A percentile compares a stretch with the other conserved stretches of the same genome.
These are phyloP conservation scores for Synanthedon vespiformis DNA, from an alignment of 2,888 invertebrate species.

Conservation along the genomic window DNA sequence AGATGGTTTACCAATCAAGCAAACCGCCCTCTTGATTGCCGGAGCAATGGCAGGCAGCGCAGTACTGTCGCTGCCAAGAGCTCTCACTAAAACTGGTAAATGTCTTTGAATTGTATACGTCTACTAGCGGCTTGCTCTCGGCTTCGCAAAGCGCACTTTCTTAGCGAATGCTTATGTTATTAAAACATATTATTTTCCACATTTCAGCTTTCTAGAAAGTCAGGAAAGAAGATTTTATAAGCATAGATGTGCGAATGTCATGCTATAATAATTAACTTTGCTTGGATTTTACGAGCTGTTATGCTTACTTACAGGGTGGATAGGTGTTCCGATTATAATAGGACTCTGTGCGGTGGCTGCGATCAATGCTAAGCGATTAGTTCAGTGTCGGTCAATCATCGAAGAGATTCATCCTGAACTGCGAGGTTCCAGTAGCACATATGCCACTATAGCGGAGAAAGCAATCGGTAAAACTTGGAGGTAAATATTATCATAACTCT, in stretches of 20 bases:
- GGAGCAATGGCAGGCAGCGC: slow-evolving; percentile 82
- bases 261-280: too few relatives aligned
- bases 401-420: slow-evolving; percentile 74
- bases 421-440: slow-evolving; percentile 74
- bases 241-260: too few relatives aligned
- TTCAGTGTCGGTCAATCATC: slow-evolving; percentile 77
- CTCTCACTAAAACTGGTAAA: slow-evolving; percentile 74
- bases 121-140: too few relatives aligned
- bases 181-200: not conserved
- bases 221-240: not conserved
- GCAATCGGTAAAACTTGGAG: slow-evolving; percentile 72
- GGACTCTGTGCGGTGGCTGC: slow-evolving; percentile 72
- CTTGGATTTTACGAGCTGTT: too few relatives aligned
- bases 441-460: slow-evolving; percentile 75
- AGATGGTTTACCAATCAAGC: slow-evolving; percentile 32
- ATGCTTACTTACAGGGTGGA: slow-evolving; percentile 68
- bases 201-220: too few relatives aligned
- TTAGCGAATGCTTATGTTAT: not conserved
- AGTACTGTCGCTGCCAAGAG: slow-evolving; percentile 75
- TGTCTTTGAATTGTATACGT: too few relatives aligned
- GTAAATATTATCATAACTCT: slow-evolving; percentile 63
- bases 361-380: slow-evolving; percentile 76
- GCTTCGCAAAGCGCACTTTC: too few relatives aligned
- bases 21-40: slow-evolving; percentile 74
- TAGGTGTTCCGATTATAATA: slow-evolving; percentile 72